phyloP scores from a whole-genome alignment of 2,888 invertebrate genomes.

The Tipula lateralis region DNA sequence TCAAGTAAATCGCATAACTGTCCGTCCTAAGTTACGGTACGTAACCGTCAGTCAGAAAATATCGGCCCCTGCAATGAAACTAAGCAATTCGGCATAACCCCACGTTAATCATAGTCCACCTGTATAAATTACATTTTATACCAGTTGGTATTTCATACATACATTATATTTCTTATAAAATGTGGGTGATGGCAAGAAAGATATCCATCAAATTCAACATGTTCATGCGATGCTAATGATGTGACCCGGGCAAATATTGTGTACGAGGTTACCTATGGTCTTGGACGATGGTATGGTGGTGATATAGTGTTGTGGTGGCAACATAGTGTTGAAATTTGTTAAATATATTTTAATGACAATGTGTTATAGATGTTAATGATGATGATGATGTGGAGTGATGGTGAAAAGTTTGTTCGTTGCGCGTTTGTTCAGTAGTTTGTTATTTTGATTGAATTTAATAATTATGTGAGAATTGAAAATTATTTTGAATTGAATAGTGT shows the following conservation, averaged over 20 bases:
- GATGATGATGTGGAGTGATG: neutral
- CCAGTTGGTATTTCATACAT: neutral
- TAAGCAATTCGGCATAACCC: neutral
- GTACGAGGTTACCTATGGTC: neutral
- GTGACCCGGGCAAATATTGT: neutral
- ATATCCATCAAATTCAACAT: neutral
- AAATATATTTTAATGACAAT: neutral
- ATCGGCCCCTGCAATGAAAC: no score
- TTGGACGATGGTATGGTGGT: no score
- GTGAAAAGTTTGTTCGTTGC: neutral
- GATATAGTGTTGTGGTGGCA: neutral
- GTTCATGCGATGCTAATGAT: neutral
- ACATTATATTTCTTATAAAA: neutral
- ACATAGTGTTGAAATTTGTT: neutral
- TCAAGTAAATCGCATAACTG: no score
- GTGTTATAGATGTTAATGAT: neutral
- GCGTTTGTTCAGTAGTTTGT: neutral
- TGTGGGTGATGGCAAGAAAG: neutral
- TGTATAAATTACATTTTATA: neutral
- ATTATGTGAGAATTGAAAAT: conserved; percentile 24
- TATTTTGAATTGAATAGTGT: neutral
- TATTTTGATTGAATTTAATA: neutral
- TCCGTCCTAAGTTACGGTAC: no score
- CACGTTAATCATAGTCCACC: neutral
- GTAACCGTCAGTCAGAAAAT: no score